A percentile compares a stretch with the other conserved stretches of the same genome.
These are phyloP conservation scores for Epinotia bilunana DNA, from an alignment of 2,888 invertebrate genomes.

Conservation along the genomic window DNA sequence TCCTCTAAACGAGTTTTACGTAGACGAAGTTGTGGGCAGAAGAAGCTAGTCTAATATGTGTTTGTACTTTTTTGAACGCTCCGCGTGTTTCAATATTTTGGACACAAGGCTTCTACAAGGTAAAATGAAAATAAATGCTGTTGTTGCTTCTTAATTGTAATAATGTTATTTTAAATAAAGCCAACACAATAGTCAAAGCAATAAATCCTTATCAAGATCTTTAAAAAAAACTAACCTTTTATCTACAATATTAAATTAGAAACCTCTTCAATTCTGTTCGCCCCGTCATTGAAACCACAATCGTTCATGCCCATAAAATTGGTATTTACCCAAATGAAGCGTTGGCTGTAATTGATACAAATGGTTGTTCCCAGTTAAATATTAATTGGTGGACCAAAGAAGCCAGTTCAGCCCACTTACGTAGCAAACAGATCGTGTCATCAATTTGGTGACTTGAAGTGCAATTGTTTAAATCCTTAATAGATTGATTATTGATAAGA, in stretches of 20 bases:
- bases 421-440: conserved; percentile 12
- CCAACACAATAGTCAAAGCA: conserved; percentile 45
- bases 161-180: not conserved
- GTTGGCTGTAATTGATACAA: conserved; percentile 79
- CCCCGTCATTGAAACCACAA: conserved; percentile 61
- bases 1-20: too few relatives aligned
- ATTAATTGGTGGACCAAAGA: conserved; percentile 69
- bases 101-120: too few relatives aligned
- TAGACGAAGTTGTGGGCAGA: too few relatives aligned
- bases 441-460: conserved; percentile 22
- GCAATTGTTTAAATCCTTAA: conserved; percentile 9
- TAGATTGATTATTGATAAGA: too few relatives aligned
- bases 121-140: too few relatives aligned
- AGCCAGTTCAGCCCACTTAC: conserved; percentile 58
- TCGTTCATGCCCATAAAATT: conserved; percentile 77
- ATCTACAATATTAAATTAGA: conserved; percentile 71
- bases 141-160: too few relatives aligned
- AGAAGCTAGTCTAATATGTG: too few relatives aligned
- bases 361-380: conserved; percentile 80
- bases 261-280: conserved; percentile 67
- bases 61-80: too few relatives aligned
- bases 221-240: conserved; percentile 56
- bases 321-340: conserved; percentile 82
- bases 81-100: too few relatives aligned
- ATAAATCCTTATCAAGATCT: conserved; percentile 72